A percentile compares a stretch with the other conserved stretches of the same genome.
Evolutionary conservation across 2,888 invertebrate species (phyloP).

Genomic region (Chloroclystis v-ata): DNA sequence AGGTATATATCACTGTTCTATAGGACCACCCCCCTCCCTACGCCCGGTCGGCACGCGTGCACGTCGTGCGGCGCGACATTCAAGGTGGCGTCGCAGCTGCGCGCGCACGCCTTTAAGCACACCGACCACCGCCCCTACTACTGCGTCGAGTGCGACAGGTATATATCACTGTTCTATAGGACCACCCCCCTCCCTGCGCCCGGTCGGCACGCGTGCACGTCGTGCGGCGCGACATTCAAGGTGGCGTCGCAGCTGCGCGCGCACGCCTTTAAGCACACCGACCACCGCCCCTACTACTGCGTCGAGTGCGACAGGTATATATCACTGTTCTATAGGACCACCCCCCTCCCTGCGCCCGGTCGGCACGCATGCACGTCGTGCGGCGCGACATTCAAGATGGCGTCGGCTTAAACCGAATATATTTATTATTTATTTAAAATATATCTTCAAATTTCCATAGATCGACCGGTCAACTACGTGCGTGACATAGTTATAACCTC

Average conservation of each 20-base stretch:
- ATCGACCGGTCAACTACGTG: too few species aligned
- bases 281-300: slow-evolving; percentile 7
- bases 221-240: not conserved
- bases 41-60: not conserved
- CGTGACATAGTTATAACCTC: too few species aligned
- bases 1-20: too few species aligned
- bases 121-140: slow-evolving; percentile 5
- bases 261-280: slow-evolving; percentile 8
- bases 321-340: too few species aligned
- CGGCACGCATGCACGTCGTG: too few species aligned
- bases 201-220: not conserved
- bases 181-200: slow-evolving; percentile 4
- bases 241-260: slow-evolving; percentile 3
- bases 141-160: slow-evolving; percentile 18
- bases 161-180: too few species aligned
- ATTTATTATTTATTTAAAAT: too few species aligned
- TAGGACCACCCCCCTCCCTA: not conserved
- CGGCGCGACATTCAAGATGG: too few species aligned
- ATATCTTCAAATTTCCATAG: too few species aligned
- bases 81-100: not conserved
- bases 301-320: slow-evolving; percentile 18
- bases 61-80: not conserved
- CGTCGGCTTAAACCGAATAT: too few species aligned
- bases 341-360: too few species aligned
- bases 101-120: slow-evolving; percentile 5